phyloP scores from a whole-genome alignment of 1,140 invertebrate genomes.

The Sipha flava region DNA sequence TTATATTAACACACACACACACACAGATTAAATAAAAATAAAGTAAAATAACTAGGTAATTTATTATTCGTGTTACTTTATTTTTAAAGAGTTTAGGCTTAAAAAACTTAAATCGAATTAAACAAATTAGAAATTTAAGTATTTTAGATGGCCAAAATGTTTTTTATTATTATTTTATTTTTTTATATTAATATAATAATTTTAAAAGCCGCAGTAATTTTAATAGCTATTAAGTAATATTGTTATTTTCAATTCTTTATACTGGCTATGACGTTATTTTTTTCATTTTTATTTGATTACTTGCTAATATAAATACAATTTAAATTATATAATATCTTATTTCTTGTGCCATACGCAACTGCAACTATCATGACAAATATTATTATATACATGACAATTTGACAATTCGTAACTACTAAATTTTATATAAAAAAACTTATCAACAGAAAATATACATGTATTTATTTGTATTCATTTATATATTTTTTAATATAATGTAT shows the following conservation, averaged over 20 bases:
- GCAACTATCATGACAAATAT: conserved; percentile 4
- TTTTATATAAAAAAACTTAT: neutral
- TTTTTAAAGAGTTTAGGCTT: neutral
- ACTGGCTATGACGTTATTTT: neutral
- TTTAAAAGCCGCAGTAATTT: neutral
- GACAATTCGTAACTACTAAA: neutral
- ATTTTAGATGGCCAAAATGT: neutral
- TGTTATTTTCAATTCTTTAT: neutral
- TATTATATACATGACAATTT: conserved; percentile 14
- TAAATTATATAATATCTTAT: neutral
- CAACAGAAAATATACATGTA: neutral
- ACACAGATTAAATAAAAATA: neutral
- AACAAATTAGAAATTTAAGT: conserved; percentile 8
- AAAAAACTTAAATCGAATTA: neutral
- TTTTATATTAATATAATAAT: neutral
- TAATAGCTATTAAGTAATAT: neutral
- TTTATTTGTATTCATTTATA: neutral
- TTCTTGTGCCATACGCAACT: conserved; percentile 17
- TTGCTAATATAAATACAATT: neutral
- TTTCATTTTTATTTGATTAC: neutral
- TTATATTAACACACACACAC: neutral
- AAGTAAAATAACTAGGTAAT: neutral
- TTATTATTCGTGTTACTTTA: neutral
- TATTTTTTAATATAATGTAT: neutral
- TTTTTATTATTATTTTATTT: neutral